Base-by-base conservation (phyloP, 1,140 invertebrate species). In the Hyles euphorbiae region DNA sequence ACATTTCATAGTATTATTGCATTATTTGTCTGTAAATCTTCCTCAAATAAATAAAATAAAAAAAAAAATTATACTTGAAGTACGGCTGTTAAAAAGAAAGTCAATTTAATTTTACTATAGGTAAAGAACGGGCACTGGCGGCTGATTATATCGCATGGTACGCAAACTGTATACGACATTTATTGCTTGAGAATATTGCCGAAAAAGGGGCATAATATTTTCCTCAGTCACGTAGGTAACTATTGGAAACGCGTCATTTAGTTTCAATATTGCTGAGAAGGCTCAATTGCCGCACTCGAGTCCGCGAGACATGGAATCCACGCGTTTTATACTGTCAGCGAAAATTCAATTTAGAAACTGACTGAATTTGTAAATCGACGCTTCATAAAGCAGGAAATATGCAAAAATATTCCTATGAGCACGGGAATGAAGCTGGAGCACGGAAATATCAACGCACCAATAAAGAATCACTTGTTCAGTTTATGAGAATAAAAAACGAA, bases 331-430 rank as follows among this genome's bases (percentile, higher is more conserved):
- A 53, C 54, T 55, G 60, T 74, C 68, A 71, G 72, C 72, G 64
- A 65, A 69, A 74, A 71, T 70, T 71, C 68, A 71, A 67, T 73
- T 55, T 63, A 58, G 63, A 44, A 65, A 68, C 65, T 63, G 59
- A n/a, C n/a, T n/a, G 40, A 60, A n/a, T n/a, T n/a, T n/a, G 63
- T 63, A 68, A 66, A 65, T 64, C 60, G 63, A 58, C 48, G 49
- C 56, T 44, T 49, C 46, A 47, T 55, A 53, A 60, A 40, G 36
- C 2, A 40, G 58, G 51, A 64, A 70, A 69, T 69, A 70, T 70
- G 65, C 68, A 74, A 70, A 74, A 74, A 74, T 74, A 70, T 72
- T 66, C 68, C 22, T 61, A 54, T 49, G 36, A 56, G 63, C 47
- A 59, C 50, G 61, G 53, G 60, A 64, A 69, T 69, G 53, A 69